phyloP scores from a whole-genome alignment of 2,888 invertebrate genomes.

The Spilosoma lubricipeda region DNA sequence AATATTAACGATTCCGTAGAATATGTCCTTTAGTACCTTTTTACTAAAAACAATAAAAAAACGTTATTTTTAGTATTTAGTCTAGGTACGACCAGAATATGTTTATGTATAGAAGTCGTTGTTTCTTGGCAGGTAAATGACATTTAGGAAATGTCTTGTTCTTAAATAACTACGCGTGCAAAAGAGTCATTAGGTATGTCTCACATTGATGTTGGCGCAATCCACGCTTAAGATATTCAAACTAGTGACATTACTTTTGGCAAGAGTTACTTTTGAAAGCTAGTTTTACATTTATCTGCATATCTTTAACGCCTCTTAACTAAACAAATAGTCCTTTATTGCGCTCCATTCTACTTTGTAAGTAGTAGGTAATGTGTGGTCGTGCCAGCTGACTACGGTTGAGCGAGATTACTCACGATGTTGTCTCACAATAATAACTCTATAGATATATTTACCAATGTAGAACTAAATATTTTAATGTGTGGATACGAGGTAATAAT shows the following conservation, averaged over 20 bases:
- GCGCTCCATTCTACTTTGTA: not conserved
- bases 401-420: not conserved
- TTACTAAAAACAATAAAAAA: not conserved
- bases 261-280: not conserved
- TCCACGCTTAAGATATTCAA: slow-evolving; percentile 39
- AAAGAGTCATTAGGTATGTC: slow-evolving; percentile 42
- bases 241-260: not conserved
- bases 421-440: not conserved
- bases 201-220: not conserved
- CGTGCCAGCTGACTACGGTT: not conserved
- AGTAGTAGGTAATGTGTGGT: not conserved
- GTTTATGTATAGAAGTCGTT: not conserved
- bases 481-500: not conserved
- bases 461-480: not conserved
- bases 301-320: not conserved
- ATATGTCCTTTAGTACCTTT: too few species aligned
- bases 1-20: not conserved
- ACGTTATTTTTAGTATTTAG: slow-evolving; percentile 14
- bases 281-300: not conserved
- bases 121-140: slow-evolving; percentile 6
- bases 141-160: slow-evolving; percentile 23
- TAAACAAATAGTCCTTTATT: not conserved
- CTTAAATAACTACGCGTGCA: slow-evolving; percentile 41
- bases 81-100: not conserved
- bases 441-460: not conserved